Evolutionary conservation across 2,888 invertebrate genomes (phyloP).

Genomic region (Abscondita cerata): DNA sequence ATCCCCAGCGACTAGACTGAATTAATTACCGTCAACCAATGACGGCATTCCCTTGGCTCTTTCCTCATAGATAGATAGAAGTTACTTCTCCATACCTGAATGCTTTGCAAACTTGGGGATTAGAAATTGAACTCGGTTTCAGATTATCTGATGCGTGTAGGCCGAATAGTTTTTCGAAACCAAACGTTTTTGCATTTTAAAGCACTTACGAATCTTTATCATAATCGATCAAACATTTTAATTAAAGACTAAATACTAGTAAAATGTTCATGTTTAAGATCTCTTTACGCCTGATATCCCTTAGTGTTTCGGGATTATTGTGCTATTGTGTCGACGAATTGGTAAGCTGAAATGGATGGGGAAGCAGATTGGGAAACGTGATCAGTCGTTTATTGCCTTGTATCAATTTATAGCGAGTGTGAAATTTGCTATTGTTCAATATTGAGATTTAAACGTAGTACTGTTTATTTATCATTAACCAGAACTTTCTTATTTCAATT

Average conservation of each 20-base stretch:
- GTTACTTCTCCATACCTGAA: constrained; percentile 31
- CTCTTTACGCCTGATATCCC: constrained; percentile 17
- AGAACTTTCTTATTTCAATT: background rate
- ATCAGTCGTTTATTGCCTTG: constrained; percentile 43
- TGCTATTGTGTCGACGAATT: constrained; percentile 35
- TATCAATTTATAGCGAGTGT: constrained; percentile 44
- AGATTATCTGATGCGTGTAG: constrained; percentile 30
- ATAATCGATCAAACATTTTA: constrained; percentile 3
- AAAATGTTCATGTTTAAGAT: constrained; percentile 12
- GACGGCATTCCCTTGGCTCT: constrained; percentile 39
- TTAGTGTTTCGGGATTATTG: constrained; percentile 38
- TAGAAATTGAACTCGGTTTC: constrained; percentile 31
- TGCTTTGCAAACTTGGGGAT: constrained; percentile 34
- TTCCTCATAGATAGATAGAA: constrained; percentile 27
- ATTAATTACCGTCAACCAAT: constrained; percentile 51
- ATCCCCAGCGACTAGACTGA: constrained; percentile 51
- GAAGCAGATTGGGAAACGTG: constrained; percentile 42
- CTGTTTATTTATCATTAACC: too few relatives aligned
- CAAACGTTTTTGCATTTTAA: background rate
- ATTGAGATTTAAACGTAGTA: background rate
- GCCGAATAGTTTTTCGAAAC: background rate
- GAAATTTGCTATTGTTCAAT: constrained; percentile 34
- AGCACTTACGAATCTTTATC: background rate
- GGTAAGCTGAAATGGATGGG: constrained; percentile 36
- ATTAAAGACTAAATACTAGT: constrained; percentile 5